These are phyloP conservation scores for Semnornis frantzii DNA, from an alignment of 2,113 vertebrate genomes.

Conservation along the genomic window DNA sequence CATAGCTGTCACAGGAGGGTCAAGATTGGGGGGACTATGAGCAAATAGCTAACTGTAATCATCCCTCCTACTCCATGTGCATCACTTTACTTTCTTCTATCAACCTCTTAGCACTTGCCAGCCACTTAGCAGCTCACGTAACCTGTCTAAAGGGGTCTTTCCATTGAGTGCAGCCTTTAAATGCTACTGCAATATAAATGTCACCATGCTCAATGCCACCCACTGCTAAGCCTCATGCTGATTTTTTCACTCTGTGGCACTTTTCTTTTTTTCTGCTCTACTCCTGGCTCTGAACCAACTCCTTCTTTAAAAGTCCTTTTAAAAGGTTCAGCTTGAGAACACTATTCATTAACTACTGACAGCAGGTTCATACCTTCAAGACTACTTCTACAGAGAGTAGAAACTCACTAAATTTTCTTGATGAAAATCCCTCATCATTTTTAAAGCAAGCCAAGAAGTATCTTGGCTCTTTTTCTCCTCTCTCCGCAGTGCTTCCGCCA, in stretches of 20 bases:
- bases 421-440: not conserved
- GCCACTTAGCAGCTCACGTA: not conserved
- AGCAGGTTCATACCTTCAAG: not conserved
- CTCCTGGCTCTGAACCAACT: not conserved
- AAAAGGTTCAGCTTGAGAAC: slow-evolving; percentile 22
- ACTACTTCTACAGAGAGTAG: not conserved
- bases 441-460: not conserved
- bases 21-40: not conserved
- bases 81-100: not conserved
- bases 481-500: not conserved
- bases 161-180: not conserved
- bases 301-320: slow-evolving; percentile 23
- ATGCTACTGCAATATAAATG: not conserved
- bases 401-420: not conserved
- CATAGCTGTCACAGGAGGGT: not conserved
- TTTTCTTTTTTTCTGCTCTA: not conserved
- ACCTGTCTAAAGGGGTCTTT: not conserved
- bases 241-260: not conserved
- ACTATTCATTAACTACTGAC: not conserved
- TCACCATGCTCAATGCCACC: not conserved
- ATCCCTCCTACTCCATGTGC: not conserved
- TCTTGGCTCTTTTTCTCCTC: not conserved
- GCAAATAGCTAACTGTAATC: not conserved
- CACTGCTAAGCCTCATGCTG: not conserved
- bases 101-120: not conserved